These are phyloP conservation scores for Prunella fulvescens DNA, from an alignment of 2,113 vertebrate genomes.

Conservation along the genomic window DNA sequence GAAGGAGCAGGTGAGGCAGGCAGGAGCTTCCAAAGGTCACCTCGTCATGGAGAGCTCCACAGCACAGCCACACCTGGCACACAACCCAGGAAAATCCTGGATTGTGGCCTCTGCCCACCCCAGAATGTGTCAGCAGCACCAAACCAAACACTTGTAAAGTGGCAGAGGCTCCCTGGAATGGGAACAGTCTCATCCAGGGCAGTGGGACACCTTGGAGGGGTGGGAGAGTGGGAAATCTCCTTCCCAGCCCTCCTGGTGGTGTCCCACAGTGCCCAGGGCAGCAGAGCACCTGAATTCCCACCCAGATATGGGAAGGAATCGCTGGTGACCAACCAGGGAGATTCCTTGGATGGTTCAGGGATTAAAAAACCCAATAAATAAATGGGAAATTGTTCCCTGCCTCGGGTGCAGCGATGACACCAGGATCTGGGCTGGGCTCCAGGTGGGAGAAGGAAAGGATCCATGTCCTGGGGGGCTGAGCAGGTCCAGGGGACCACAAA, in stretches of 20 bases:
- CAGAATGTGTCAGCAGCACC: neutral
- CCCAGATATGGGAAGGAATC: rapidly evolving
- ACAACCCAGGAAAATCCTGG: neutral
- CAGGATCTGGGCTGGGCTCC: rapidly evolving
- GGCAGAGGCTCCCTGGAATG: rapidly evolving
- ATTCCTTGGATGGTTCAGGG: neutral
- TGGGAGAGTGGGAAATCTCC: rapidly evolving
- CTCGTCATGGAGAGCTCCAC: rapidly evolving
- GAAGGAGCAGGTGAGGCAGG: neutral
- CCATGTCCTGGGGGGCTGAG: neutral
- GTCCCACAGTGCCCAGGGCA: rapidly evolving
- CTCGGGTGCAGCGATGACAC: rapidly evolving
- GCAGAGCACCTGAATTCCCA: neutral
- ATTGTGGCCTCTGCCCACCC: rapidly evolving
- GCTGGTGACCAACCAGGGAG: rapidly evolving
- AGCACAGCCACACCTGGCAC: neutral
- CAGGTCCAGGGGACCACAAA: neutral
- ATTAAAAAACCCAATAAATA: rapidly evolving
- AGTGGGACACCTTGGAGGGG: neutral
- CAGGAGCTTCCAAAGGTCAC: neutral
- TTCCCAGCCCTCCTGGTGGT: neutral
- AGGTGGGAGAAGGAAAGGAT: neutral
- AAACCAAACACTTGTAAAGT: rapidly evolving
- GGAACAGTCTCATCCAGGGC: neutral
- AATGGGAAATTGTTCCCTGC: neutral